Base-by-base conservation (phyloP, 2,797 vertebrate species). In the Hoplostethus atlanticus region DNA sequence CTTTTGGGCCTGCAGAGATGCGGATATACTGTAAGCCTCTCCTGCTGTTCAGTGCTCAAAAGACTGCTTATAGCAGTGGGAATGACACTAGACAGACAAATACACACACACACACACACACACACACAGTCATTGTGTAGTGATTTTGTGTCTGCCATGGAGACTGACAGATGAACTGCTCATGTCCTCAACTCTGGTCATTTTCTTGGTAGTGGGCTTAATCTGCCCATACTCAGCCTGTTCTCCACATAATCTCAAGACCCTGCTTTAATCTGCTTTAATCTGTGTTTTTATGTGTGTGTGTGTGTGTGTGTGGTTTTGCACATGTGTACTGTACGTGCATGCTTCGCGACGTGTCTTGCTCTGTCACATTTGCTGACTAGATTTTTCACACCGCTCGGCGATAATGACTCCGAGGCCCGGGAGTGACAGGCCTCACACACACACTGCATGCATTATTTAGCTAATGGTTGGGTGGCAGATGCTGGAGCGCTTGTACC, bases 391-490 rank as follows among this genome's bases (percentile, higher is more conserved):
- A 76, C 57, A 68, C 68, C 62, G 53, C 60, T 68, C 71, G 54
- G 53, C 68, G 8, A 36, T 89, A 76, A 79, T 73, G 71, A 85
- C 65, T 44, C 21, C 21, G 50, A 73, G 63, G 47, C 57, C 28
- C 50, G 71, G 55, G 54, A 68, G 76, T 82, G 75, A 80, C 78
- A 70, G 70, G 59, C 42, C 3, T 76, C 71, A 50, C 60, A 63
- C 55, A 21, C 21, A 21, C 21, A 70, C 12, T 4, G 42, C 80
- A 92, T 94, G 83, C 79, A 91, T 93, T 92, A 92, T 93, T 93
- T 81, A 91, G 70, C 36, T 84, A 78, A 90, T 86, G 82, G 71
- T 79, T 64, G 78, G 76, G 77, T 76, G 76, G 79, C 89, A 91
- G 87, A 85, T 88, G 86, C 86, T 74, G 62, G 54, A 89, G 79